Percentiles rank a stretch among this genome's conserved stretches.
Evolutionary conservation across 2,113 vertebrate genomes (phyloP).

Genomic region (Leucoraja erinaceus): DNA sequence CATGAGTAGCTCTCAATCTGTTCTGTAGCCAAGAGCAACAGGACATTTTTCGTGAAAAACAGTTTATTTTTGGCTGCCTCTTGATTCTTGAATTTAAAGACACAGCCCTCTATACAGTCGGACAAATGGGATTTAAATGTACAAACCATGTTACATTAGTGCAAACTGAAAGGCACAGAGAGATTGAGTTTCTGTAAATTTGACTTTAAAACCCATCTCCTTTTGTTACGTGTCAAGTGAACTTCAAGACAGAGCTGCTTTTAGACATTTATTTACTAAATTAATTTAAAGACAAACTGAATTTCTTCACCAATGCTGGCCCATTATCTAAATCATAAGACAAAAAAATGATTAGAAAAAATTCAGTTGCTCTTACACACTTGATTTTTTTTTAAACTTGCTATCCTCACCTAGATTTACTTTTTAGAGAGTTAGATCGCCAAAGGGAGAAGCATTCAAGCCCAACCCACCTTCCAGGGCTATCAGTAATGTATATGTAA

Average conservation of each 20-base stretch:
- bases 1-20: constrained; percentile 16
- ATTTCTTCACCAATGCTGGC: neutral
- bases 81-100: neutral
- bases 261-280: neutral
- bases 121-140: neutral
- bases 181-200: neutral
- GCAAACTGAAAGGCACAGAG: neutral
- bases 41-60: neutral
- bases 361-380: neutral
- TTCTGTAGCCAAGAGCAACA: neutral
- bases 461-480: no score
- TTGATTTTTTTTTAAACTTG: neutral
- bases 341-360: neutral
- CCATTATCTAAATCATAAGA: neutral
- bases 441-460: no score
- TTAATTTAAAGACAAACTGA: neutral
- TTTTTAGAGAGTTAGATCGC: neutral
- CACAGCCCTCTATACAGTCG: neutral
- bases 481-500: neutral
- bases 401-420: neutral
- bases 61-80: neutral
- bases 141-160: neutral
- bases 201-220: neutral
- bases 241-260: neutral
- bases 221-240: neutral